Conservation (phyloP, 2,797 vertebrate genomes). For the Gymnopithys bicolor region DNA sequence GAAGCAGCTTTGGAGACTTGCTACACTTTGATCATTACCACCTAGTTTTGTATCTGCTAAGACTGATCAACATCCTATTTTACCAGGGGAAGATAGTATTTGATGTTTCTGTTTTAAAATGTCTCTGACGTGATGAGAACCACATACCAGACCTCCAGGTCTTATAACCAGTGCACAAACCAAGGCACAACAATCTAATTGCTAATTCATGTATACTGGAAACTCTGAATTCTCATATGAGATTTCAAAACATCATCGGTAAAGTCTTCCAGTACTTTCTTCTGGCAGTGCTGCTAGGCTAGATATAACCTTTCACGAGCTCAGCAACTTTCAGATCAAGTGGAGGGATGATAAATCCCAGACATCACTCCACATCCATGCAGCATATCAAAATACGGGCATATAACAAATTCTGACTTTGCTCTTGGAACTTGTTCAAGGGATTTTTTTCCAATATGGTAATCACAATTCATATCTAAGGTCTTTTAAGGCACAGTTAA, state of each 20-base stretch:
- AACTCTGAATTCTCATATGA: background rate
- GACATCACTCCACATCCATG: background rate
- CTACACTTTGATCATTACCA: background rate
- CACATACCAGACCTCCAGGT: background rate
- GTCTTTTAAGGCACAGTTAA: background rate
- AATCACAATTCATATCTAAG: background rate
- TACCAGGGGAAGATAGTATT: background rate
- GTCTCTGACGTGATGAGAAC: background rate
- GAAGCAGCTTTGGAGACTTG: background rate
- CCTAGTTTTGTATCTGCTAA: background rate
- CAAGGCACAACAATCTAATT: background rate
- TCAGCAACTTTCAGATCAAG: background rate
- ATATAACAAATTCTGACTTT: background rate
- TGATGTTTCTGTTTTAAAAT: background rate
- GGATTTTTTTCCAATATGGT: background rate
- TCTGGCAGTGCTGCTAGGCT: background rate
- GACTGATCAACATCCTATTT: background rate
- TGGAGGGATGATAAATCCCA: background rate
- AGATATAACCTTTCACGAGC: background rate
- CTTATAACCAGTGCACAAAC: background rate
- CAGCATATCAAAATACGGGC: background rate
- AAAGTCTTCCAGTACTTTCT: background rate
- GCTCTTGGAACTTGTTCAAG: background rate
- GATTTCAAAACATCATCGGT: background rate
- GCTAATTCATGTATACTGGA: background rate